Percentiles rank a stretch among this genome's conserved stretches.
phyloP scores from a whole-genome alignment of 2,888 invertebrate species.

The Charanyca ferruginea region DNA sequence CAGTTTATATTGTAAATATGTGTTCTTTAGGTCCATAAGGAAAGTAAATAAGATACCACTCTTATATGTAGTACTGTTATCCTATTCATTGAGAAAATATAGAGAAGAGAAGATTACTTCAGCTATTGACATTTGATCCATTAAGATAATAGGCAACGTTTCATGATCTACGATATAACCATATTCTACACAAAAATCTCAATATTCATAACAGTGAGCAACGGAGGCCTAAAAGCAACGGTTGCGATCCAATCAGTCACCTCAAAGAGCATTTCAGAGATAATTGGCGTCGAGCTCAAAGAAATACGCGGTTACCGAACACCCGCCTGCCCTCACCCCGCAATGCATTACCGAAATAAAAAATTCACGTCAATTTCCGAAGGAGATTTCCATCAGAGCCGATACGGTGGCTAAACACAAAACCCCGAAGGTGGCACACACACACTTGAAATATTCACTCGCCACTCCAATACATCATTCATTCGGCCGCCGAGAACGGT shows the following conservation, averaged over 20 bases:
- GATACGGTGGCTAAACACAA: slow-evolving; percentile 86
- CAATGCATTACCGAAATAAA: slow-evolving; percentile 88
- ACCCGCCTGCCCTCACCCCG: slow-evolving; percentile 61
- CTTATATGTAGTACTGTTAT: slow-evolving; percentile 8
- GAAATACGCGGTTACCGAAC: slow-evolving; percentile 66
- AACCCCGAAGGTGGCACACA: slow-evolving; percentile 78
- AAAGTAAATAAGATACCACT: slow-evolving; percentile 42
- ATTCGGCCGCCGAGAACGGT: slow-evolving; percentile 89
- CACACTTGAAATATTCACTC: slow-evolving; percentile 87
- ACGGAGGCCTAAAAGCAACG: slow-evolving; percentile 71
- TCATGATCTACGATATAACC: slow-evolving; percentile 18
- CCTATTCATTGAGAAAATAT: not conserved
- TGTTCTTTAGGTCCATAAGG: slow-evolving; percentile 38
- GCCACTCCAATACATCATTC: slow-evolving; percentile 90
- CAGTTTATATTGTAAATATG: slow-evolving; percentile 55
- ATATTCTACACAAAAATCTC: slow-evolving; percentile 45
- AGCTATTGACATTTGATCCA: slow-evolving; percentile 14
- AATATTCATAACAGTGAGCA: slow-evolving; percentile 58
- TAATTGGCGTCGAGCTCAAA: slow-evolving; percentile 82
- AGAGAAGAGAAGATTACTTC: slow-evolving; percentile 2
- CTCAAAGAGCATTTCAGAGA: slow-evolving; percentile 82
- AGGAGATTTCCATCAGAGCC: slow-evolving; percentile 84
- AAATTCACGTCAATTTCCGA: slow-evolving; percentile 85
- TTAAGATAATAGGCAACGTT: slow-evolving; percentile 30
- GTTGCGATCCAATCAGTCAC: slow-evolving; percentile 83